Base-by-base conservation (phyloP, 2,113 vertebrate genomes). In the Acanthisitta chloris region DNA sequence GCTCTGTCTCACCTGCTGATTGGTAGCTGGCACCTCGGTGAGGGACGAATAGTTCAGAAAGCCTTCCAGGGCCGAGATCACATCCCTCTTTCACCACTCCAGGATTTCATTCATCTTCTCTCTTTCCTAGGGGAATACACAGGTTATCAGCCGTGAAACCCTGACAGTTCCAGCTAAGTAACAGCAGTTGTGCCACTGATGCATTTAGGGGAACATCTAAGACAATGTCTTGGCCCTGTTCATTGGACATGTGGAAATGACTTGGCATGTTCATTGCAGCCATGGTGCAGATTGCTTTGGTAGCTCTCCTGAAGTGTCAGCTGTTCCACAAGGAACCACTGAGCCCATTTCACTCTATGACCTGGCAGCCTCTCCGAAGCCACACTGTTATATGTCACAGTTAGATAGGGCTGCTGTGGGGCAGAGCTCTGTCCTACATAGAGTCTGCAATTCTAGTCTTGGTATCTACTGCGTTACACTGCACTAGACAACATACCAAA, bases 311-410 rank as follows among this genome's bases (percentile, higher is more conserved):
- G 43, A 36, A 43, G 57, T 2, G 23, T n/a, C 34, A 24, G 26
- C 49, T 64, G 26, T n/a, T 48, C 64, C 21, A 14, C 57, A 17
- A 6, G 2, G 2, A 64, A n/a, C n/a, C n/a, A n/a, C n/a, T n/a
- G 48, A 24, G 23, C 42, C 55, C 33, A 9, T 23, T 17, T 31
- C 10, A 16, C 31, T 23, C 7, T 17, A 2, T 40, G 14, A 4
- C 12, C 34, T 23, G 62, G 29, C 54, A 62, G 64, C n/a, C 31
- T 16, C n/a, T 76, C 78, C 2, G 2, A 51, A 71, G 57, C 43
- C 18, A 1, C 2, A 19, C 36, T 23, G 8, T 12, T 58, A 4
- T 2, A 0, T 11, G 23, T 8, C 6, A 0, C 1, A 2, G 23
- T 25, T 23, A 17, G 48, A 51, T 1, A n/a, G n/a, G n/a, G n/a